These are phyloP conservation scores for Tenthredo notha DNA, from an alignment of 2,888 invertebrate species.

Conservation along the genomic window DNA sequence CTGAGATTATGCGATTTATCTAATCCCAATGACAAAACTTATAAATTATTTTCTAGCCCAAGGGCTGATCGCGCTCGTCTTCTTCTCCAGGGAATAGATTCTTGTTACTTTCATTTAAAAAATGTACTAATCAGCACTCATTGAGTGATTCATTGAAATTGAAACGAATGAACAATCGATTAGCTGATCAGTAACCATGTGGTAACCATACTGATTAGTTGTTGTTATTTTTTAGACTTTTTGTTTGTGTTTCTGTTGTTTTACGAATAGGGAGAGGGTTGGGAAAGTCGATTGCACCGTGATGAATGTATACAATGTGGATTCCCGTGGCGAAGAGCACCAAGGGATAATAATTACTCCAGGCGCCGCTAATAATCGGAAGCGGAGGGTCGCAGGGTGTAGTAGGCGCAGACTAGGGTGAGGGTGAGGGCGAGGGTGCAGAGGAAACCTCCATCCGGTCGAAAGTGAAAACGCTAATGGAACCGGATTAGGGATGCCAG, in stretches of 20 bases:
- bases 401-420: slow-evolving; percentile 20
- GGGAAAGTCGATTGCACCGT: neutral
- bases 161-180: neutral
- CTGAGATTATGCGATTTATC: slow-evolving; percentile 5
- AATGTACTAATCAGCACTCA: neutral
- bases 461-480: slow-evolving; percentile 62
- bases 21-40: neutral
- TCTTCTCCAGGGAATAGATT: neutral
- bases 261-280: neutral
- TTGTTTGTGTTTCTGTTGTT: neutral
- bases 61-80: neutral
- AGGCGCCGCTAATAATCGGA: slow-evolving; percentile 46
- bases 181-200: neutral
- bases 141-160: neutral
- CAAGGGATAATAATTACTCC: slow-evolving; percentile 33
- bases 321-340: neutral
- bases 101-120: neutral
- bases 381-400: slow-evolving; percentile 42
- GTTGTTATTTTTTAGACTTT: neutral
- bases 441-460: slow-evolving; percentile 46
- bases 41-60: neutral
- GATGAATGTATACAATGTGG: neutral
- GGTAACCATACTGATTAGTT: too few species aligned
- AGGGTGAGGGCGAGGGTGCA: neutral
- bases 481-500: slow-evolving; percentile 58